phyloP scores from a whole-genome alignment of 1,140 invertebrate genomes.

The Papilio polyxenes region DNA sequence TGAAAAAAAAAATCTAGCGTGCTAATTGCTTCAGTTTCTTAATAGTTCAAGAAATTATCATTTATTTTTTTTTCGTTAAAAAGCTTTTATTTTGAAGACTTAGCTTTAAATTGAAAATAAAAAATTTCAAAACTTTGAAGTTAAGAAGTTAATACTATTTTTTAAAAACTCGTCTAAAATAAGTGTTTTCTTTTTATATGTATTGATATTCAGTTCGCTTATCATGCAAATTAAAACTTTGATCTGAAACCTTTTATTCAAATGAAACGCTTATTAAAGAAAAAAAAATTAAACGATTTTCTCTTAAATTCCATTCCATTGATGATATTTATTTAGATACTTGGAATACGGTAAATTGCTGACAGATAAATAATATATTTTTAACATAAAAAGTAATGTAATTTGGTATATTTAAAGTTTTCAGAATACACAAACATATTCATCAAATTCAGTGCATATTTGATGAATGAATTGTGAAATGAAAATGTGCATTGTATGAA shows the following conservation, averaged over 20 bases:
- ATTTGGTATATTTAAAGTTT: not conserved
- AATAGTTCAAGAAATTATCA: not conserved
- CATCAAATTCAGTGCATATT: not conserved
- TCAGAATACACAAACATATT: not conserved
- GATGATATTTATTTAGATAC: slow-evolving; percentile 3
- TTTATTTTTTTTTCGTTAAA: not conserved
- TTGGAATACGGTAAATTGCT: not conserved
- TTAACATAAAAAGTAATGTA: not conserved
- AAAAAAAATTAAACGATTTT: not conserved
- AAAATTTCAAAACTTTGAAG: not conserved
- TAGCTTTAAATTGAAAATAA: slow-evolving; percentile 18
- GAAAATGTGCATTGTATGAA: not conserved
- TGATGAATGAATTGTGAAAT: no score
- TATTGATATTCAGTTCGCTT: slow-evolving; percentile 24
- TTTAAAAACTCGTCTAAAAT: slow-evolving; percentile 24
- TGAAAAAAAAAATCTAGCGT: no score
- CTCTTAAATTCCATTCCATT: not conserved
- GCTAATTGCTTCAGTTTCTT: no score
- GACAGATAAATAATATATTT: no score
- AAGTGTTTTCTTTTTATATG: slow-evolving; percentile 11
- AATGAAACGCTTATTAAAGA: not conserved
- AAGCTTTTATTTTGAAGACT: not conserved
- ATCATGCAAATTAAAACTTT: slow-evolving; percentile 30
- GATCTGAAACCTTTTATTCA: slow-evolving; percentile 28
- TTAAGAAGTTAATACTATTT: slow-evolving; percentile 26